Conservation (phyloP, 2,113 vertebrate species). For the Oenanthe oenanthe region DNA sequence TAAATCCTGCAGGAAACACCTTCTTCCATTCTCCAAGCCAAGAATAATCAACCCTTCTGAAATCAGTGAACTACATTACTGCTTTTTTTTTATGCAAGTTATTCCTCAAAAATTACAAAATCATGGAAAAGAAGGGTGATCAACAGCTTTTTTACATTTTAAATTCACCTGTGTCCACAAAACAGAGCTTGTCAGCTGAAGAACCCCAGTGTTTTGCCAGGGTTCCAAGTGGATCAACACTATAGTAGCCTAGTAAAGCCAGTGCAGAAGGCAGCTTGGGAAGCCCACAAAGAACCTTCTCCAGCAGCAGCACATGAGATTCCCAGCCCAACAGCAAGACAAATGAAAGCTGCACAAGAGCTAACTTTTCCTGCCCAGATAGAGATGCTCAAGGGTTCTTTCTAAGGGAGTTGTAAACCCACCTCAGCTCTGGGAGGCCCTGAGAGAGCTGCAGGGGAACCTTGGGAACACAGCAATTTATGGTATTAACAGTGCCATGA, state of each 20-base stretch:
- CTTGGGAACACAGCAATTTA: not conserved
- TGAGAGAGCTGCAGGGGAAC: not conserved
- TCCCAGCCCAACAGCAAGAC: not conserved
- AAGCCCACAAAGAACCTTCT: not conserved
- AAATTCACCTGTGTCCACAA: not conserved
- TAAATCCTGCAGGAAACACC: not conserved
- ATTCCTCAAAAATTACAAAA: not conserved
- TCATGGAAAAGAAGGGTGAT: not conserved
- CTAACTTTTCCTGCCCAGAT: not conserved
- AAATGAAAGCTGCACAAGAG: not conserved
- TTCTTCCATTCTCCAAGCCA: not conserved
- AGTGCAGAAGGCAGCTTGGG: not conserved
- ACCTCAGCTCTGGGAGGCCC: not conserved
- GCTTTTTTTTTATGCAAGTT: not conserved
- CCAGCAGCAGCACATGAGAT: fast-evolving
- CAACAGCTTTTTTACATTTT: not conserved
- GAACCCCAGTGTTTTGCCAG: not conserved
- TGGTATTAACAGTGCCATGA: not conserved
- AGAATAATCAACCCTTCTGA: not conserved
- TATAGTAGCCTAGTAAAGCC: fast-evolving
- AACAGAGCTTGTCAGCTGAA: not conserved
- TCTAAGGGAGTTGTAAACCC: not conserved
- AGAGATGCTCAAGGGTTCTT: not conserved
- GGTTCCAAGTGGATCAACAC: not conserved
- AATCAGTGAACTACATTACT: not conserved